Percentiles rank a stretch among this genome's conserved stretches.
These are phyloP conservation scores for Drosophila teissieri DNA, from an alignment of 1,140 invertebrate genomes.

Conservation along the genomic window DNA sequence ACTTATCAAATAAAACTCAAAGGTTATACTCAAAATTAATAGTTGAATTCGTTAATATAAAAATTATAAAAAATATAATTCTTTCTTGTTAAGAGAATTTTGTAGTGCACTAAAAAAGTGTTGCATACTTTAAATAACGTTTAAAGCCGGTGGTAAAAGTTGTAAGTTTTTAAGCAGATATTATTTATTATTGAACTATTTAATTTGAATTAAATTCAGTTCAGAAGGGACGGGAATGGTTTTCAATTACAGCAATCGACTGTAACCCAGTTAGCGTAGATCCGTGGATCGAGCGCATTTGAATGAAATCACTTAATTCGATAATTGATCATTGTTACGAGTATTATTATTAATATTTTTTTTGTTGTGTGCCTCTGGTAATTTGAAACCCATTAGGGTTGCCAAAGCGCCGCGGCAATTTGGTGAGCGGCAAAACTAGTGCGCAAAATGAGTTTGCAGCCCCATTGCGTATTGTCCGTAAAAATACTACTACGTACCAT, in stretches of 20 bases:
- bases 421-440: constrained; percentile 34
- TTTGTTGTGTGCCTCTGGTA: constrained; percentile 24
- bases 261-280: constrained; percentile 1
- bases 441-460: constrained; percentile 48
- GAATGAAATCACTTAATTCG: constrained; percentile 32
- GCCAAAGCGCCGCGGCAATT: constrained; percentile 15
- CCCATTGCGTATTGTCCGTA: constrained; percentile 28
- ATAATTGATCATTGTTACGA: constrained; percentile 33
- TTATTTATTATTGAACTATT: too few relatives aligned
- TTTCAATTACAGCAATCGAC: not conserved
- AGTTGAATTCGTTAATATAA: too few relatives aligned
- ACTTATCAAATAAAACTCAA: too few relatives aligned
- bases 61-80: too few relatives aligned
- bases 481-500: constrained; percentile 16
- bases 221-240: not conserved
- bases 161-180: too few relatives aligned
- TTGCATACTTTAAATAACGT: too few relatives aligned
- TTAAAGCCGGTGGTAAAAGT: too few relatives aligned
- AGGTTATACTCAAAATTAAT: too few relatives aligned
- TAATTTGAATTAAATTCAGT: too few relatives aligned
- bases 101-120: too few relatives aligned
- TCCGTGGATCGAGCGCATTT: not conserved
- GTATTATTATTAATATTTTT: constrained; percentile 18
- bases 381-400: constrained; percentile 50
- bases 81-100: too few relatives aligned